Percentiles rank a stretch among this genome's conserved stretches.
Evolutionary conservation across 1,140 invertebrate species (phyloP).

Genomic region (Brachionus calyciflorus): DNA sequence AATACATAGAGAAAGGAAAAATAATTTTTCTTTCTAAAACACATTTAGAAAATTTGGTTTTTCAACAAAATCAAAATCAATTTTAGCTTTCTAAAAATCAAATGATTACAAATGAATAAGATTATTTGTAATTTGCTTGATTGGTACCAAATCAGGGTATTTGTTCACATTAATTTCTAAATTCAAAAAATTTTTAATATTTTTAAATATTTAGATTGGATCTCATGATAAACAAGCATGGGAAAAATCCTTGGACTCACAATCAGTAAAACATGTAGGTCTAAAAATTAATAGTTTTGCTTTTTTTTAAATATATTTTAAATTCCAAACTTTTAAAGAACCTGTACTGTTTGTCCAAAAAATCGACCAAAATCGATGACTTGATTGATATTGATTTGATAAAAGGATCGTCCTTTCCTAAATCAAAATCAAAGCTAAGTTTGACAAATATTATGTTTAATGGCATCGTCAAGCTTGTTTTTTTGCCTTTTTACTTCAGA

Average conservation of each 20-base stretch:
- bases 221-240: conserved; percentile 33
- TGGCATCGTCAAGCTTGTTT: conserved; percentile 27
- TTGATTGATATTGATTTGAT: conserved; percentile 43
- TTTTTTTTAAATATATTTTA: neutral
- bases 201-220: neutral
- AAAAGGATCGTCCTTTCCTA: conserved; percentile 34
- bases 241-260: conserved; percentile 17
- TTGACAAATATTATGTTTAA: conserved; percentile 26
- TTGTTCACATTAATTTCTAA: neutral
- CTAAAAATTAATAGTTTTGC: neutral
- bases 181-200: neutral
- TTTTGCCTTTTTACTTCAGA: conserved; percentile 19
- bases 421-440: conserved; percentile 36
- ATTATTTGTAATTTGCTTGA: neutral
- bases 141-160: conserved; percentile 16
- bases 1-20: too few relatives aligned
- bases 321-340: neutral
- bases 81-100: too few relatives aligned
- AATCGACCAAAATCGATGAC: conserved; percentile 17
- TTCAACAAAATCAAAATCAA: too few relatives aligned
- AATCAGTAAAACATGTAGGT: conserved; percentile 18
- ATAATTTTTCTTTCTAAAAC: too few relatives aligned
- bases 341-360: conserved; percentile 6
- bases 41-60: too few relatives aligned
- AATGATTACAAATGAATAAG: neutral